Evolutionary conservation across 2,797 vertebrate species (phyloP), one percentile per base, ranked within the genome.

Genomic region (Chaetodon trifasciatus): DNA sequence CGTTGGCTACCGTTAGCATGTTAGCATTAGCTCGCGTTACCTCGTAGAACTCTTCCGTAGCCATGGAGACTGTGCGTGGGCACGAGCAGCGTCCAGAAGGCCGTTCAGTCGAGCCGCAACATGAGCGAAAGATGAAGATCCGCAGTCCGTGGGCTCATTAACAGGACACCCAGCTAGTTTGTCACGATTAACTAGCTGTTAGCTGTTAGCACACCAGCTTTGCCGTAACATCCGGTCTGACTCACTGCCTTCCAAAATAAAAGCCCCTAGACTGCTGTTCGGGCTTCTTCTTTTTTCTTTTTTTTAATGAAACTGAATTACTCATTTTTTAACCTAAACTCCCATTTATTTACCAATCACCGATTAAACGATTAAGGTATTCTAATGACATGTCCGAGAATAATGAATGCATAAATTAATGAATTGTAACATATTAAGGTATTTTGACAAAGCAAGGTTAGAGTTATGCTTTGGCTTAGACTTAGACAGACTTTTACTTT

Each of bases 21-120:
- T 74, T 90, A 91, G 89, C 88, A 69, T 82, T 79, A 80, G 74
- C 77, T 85, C 21, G 60, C 61, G 7, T 91, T 81, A 95, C 95
- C 94, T 95, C 95, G 76, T 95, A 95, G 17, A 95, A 90, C 80
- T 95, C 94, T 70, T 95, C 94, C 49, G 95, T 93, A 69, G 94
- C 94, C 95, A 95, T 95, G 90, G 90, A 88, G 83, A 88, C 79
- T 46, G 84, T 50, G 71, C 79, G 79, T 74, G 70, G 28, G 56
- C 74, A 86, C 81, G 40, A 35, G 35, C 63, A 57, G 76, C 79
- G 84, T 89, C 69, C 42, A 71, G 61, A 50, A 60, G 79, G 70
- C 19, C 72, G 57, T 65, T 88, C 46, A 89, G 69, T 9, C 3
- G 61, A 21, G 69, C 84, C 15, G 57, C 73, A 24, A 8, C 91